Conservation (phyloP, 2,797 vertebrate genomes). For the Thaleichthys pacificus region DNA sequence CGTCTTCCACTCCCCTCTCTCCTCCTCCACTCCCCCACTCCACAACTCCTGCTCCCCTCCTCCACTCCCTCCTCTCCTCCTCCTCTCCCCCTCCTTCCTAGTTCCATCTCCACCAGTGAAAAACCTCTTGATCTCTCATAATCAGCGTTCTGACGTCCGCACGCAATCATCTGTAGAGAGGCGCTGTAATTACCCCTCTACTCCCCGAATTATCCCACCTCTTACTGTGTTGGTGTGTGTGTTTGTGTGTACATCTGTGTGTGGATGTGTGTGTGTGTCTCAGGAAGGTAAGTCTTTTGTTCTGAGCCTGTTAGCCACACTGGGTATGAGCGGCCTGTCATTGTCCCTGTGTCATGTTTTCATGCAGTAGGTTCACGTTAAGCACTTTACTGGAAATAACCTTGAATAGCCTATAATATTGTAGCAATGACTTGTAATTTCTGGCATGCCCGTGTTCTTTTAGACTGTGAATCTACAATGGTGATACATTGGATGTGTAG, state of each 20-base stretch:
- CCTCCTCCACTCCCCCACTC: neutral
- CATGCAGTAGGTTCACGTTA: neutral
- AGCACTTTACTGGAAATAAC: neutral
- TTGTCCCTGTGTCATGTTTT: neutral
- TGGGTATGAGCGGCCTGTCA: neutral
- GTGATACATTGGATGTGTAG: no score
- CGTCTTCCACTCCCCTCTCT: slow-evolving; percentile 16
- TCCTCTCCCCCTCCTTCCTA: neutral
- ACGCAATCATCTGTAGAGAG: slow-evolving; percentile 25
- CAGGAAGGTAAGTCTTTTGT: neutral
- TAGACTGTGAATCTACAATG: no score
- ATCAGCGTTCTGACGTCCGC: slow-evolving; percentile 33
- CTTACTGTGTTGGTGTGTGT: neutral
- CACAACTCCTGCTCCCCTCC: no score
- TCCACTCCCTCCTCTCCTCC: no score
- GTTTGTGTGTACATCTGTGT: neutral
- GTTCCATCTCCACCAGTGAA: slow-evolving; percentile 29
- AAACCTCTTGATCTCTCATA: slow-evolving; percentile 39
- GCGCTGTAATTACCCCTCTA: slow-evolving; percentile 30
- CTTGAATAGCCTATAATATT: neutral
- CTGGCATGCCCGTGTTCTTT: no score
- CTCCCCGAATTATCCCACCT: slow-evolving; percentile 3
- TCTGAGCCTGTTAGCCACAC: neutral
- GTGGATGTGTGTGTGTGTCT: neutral
- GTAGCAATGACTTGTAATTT: no score